Evolutionary conservation across 2,113 vertebrate species (phyloP).

Genomic region (Podarcis cretensis): DNA sequence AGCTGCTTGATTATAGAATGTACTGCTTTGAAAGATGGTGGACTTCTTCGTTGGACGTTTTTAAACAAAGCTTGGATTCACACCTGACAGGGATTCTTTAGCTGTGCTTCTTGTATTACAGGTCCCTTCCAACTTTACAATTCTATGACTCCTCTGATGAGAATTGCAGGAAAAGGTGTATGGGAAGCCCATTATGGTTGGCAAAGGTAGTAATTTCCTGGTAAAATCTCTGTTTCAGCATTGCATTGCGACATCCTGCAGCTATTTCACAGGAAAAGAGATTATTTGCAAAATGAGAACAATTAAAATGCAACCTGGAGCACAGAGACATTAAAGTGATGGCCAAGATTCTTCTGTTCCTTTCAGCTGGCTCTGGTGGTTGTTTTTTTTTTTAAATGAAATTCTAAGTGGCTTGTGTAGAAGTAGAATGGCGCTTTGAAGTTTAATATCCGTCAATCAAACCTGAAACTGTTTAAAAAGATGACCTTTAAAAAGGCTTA

Average conservation of each 20-base stretch:
- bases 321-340: slow-evolving; percentile 48
- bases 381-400: slow-evolving; percentile 48
- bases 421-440: slow-evolving; percentile 53
- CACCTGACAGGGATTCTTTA: too few relatives aligned
- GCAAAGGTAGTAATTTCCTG: slow-evolving; percentile 56
- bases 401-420: slow-evolving; percentile 58
- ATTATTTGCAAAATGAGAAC: slow-evolving; percentile 58
- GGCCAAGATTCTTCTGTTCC: slow-evolving; percentile 59
- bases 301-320: slow-evolving; percentile 55
- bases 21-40: too few relatives aligned
- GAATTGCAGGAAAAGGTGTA: slow-evolving; percentile 40
- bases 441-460: slow-evolving; percentile 63
- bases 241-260: slow-evolving; percentile 60
- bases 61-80: too few relatives aligned
- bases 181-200: slow-evolving; percentile 59
- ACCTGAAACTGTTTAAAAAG: slow-evolving; percentile 63
- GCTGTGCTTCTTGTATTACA: too few relatives aligned
- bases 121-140: too few relatives aligned
- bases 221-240: slow-evolving; percentile 54
- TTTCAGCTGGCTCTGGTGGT: slow-evolving; percentile 42
- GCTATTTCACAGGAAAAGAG: slow-evolving; percentile 60
- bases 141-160: too few relatives aligned
- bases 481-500: slow-evolving; percentile 51
- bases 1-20: too few relatives aligned
- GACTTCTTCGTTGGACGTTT: too few relatives aligned